Base-by-base conservation (phyloP, 2,113 vertebrate genomes). In the Talpa occidentalis region DNA sequence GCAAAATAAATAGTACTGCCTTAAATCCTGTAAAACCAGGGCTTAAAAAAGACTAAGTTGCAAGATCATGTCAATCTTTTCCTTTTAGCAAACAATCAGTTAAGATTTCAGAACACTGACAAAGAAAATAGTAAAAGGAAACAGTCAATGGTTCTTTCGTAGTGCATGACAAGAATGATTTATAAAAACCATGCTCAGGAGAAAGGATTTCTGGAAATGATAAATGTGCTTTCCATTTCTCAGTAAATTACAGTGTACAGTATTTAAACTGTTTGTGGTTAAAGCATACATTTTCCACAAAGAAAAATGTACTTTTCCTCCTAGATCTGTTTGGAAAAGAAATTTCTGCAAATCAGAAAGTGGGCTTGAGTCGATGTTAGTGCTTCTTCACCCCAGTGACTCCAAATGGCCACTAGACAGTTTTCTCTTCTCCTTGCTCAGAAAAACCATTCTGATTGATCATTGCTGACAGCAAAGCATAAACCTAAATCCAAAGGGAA, bases 101-200 rank as follows among this genome's bases (percentile, higher is more conserved):
- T 81, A 85, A 93, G 94, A 56, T 82, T 67, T 89, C 37, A 91
- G 17, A 81, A 73, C 17, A 37, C 59, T 91, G 78, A 82, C 64
- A 74, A 72, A 87, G 10, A 40, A 90, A 80, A 95, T 24, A 82
- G 37, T 47, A 84, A 77, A 91, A 82, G 30, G 82, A 32, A 88
- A 77, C 11, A 83, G 14, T 1, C 77, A 72, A 44, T 54, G 9
- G 10, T 77, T 88, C 5, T 60, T 78, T 92, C 21, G 70, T 59
- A 92, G 30, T 10, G 21, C n/a, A 54, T 82, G 93, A 73, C 47
- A 81, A 91, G 82, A 93, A 77, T 81, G 73, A 88, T 94, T 91
- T 91, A 91, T 93, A 86, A 93, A 90, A 91, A 6, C 21, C 14
- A 49, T n/a, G 35, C 60, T 79, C 16, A 92, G 72, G 42, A 49